These are phyloP conservation scores for Fistularia commersonii DNA, from an alignment of 2,797 vertebrate genomes.

Conservation along the genomic window DNA sequence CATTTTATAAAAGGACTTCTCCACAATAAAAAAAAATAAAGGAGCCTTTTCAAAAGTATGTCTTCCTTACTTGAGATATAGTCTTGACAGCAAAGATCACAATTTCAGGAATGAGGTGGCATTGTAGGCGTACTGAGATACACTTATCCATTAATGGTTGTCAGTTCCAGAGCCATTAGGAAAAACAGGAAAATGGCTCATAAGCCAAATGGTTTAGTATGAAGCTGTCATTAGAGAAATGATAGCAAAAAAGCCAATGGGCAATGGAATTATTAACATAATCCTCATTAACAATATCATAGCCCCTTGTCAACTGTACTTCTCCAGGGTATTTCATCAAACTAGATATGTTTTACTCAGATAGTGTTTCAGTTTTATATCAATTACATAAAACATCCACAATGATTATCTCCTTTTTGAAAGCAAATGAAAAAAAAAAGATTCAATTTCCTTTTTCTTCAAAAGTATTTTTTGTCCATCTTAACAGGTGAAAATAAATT, in stretches of 20 bases:
- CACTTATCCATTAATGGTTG: slow-evolving; percentile 32
- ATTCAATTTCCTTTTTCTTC: not conserved
- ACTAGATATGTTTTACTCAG: slow-evolving; percentile 16
- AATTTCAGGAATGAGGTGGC: slow-evolving; percentile 17
- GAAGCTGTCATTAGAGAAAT: slow-evolving; percentile 59
- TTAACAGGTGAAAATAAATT: too few species aligned
- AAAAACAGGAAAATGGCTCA: slow-evolving; percentile 50
- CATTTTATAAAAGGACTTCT: slow-evolving; percentile 3
- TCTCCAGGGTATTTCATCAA: slow-evolving; percentile 51
- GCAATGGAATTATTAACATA: slow-evolving; percentile 43
- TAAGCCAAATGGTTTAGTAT: slow-evolving; percentile 60
- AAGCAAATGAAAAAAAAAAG: slow-evolving; percentile 36
- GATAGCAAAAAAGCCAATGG: slow-evolving; percentile 45
- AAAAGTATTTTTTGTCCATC: too few species aligned
- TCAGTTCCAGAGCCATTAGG: slow-evolving; percentile 47
- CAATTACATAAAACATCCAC: slow-evolving; percentile 42
- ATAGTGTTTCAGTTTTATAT: slow-evolving; percentile 38
- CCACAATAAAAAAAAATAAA: slow-evolving; percentile 20
- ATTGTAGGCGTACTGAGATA: slow-evolving; percentile 11
- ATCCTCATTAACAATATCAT: slow-evolving; percentile 24
- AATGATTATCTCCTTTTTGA: slow-evolving; percentile 24
- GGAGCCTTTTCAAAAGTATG: not conserved
- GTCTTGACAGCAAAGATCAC: slow-evolving; percentile 28
- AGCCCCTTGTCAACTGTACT: slow-evolving; percentile 38
- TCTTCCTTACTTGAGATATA: slow-evolving; percentile 16